phyloP scores from a whole-genome alignment of 2,888 invertebrate species.

The Theodoxus fluviatilis region DNA sequence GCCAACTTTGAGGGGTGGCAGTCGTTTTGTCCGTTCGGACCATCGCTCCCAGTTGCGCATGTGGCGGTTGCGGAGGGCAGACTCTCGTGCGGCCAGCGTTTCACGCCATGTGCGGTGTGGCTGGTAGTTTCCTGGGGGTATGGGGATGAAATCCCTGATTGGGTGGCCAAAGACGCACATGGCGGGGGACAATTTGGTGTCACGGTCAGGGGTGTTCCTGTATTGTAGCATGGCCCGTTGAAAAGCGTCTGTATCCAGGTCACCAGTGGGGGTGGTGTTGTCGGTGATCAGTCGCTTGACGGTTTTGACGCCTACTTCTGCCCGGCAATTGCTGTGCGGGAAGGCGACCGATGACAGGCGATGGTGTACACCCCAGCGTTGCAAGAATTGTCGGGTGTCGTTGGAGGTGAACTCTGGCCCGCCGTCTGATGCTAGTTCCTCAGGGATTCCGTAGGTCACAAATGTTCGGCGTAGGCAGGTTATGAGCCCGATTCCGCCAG shows the following conservation, averaged over 20 bases:
- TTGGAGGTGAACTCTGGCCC: slow-evolving; percentile 40
- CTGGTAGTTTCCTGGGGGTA: slow-evolving; percentile 33
- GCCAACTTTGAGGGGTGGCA: slow-evolving; percentile 25
- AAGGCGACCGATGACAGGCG: slow-evolving; percentile 43
- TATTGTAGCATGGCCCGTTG: slow-evolving; percentile 41
- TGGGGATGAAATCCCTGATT: slow-evolving; percentile 14
- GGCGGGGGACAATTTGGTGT: slow-evolving; percentile 31
- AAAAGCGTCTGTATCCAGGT: slow-evolving; percentile 38
- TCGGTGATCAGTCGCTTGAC: slow-evolving; percentile 42
- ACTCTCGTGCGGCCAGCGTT: slow-evolving; percentile 31
- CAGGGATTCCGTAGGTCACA: slow-evolving; percentile 40
- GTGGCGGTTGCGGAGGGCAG: slow-evolving; percentile 41
- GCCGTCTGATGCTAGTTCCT: slow-evolving; percentile 41
- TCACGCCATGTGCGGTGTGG: slow-evolving; percentile 32
- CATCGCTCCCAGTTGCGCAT: slow-evolving; percentile 32
- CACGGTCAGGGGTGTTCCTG: slow-evolving; percentile 31
- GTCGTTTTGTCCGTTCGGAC: slow-evolving; percentile 37
- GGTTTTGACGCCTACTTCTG: slow-evolving; percentile 45
- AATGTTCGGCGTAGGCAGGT: slow-evolving; percentile 36
- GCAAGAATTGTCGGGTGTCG: slow-evolving; percentile 37
- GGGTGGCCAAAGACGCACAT: background rate
- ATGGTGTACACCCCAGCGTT: slow-evolving; percentile 42
- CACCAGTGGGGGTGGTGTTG: slow-evolving; percentile 38
- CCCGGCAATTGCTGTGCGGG: slow-evolving; percentile 44
- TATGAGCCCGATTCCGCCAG: slow-evolving; percentile 33